Conservation (phyloP, 2,113 vertebrate genomes). For the Menura novaehollandiae region DNA sequence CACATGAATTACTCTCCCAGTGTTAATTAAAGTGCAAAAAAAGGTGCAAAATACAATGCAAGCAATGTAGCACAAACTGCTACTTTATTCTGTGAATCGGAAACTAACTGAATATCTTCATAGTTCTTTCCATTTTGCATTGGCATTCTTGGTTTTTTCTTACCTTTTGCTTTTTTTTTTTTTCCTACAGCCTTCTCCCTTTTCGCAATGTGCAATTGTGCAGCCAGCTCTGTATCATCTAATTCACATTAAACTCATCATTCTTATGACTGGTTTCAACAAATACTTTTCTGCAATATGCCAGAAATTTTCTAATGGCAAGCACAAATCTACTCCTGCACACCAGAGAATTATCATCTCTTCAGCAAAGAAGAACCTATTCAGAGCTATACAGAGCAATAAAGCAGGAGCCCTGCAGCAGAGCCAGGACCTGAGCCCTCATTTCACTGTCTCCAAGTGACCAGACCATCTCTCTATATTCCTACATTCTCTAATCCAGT, state of each 20-base stretch:
- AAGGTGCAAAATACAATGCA: not conserved
- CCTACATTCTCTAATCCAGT: not conserved
- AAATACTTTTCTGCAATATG: not conserved
- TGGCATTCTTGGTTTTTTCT: not conserved
- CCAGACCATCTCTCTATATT: not conserved
- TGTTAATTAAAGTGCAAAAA: rapidly evolving
- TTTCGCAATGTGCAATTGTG: not conserved
- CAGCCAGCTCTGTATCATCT: not conserved
- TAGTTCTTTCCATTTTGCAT: not conserved
- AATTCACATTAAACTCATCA: not conserved
- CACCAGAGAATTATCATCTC: not conserved
- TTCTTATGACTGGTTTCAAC: not conserved
- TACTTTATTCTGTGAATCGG: not conserved
- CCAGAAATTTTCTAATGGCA: not conserved
- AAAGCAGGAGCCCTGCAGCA: not conserved
- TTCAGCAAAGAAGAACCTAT: not conserved
- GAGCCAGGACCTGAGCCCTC: not conserved
- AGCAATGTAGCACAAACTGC: not conserved
- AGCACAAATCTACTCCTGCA: not conserved
- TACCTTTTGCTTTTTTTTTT: not conserved
- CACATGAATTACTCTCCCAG: not conserved
- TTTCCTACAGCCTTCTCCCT: not conserved
- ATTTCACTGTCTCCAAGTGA: not conserved
- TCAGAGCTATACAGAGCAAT: not conserved
- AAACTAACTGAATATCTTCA: not conserved